Evolutionary conservation across 2,888 invertebrate species (phyloP).

Genomic region (Sminthurides aquaticus): DNA sequence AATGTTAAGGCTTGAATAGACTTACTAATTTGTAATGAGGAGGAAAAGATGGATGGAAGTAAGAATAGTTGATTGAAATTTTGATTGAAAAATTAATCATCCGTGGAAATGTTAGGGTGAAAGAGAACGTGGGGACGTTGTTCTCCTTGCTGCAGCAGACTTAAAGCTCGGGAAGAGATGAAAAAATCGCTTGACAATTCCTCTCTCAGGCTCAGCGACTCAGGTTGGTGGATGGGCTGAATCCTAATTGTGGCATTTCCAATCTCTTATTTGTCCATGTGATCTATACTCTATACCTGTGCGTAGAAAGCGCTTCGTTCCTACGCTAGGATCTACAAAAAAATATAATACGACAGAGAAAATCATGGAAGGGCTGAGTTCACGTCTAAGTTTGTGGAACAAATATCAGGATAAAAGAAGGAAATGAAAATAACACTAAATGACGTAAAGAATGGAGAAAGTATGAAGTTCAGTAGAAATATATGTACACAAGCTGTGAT

Average conservation of each 20-base stretch:
- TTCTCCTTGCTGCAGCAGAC: neutral
- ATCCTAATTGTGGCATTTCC: neutral
- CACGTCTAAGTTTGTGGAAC: too few relatives aligned
- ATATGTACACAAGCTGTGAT: too few relatives aligned
- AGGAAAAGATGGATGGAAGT: neutral
- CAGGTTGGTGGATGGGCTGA: neutral
- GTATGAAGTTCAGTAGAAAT: too few relatives aligned
- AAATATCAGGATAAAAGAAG: too few relatives aligned
- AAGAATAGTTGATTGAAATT: conserved; percentile 3
- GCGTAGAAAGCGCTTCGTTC: too few relatives aligned
- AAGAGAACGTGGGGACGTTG: neutral
- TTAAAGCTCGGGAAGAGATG: neutral
- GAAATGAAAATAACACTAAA: too few relatives aligned
- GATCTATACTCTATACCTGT: too few relatives aligned
- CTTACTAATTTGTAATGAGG: neutral
- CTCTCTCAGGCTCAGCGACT: neutral
- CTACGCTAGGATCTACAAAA: too few relatives aligned
- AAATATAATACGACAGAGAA: too few relatives aligned
- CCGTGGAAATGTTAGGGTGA: neutral
- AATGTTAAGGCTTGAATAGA: neutral
- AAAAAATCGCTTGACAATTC: conserved; percentile 3
- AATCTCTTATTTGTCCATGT: too few relatives aligned
- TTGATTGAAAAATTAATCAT: conserved; percentile 8
- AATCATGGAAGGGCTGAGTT: too few relatives aligned
- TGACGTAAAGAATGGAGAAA: too few relatives aligned